Percentiles rank a stretch among this genome's conserved stretches.
Conservation (phyloP, 2,797 vertebrate genomes). For the Lepilemur septentrionalis region DNA sequence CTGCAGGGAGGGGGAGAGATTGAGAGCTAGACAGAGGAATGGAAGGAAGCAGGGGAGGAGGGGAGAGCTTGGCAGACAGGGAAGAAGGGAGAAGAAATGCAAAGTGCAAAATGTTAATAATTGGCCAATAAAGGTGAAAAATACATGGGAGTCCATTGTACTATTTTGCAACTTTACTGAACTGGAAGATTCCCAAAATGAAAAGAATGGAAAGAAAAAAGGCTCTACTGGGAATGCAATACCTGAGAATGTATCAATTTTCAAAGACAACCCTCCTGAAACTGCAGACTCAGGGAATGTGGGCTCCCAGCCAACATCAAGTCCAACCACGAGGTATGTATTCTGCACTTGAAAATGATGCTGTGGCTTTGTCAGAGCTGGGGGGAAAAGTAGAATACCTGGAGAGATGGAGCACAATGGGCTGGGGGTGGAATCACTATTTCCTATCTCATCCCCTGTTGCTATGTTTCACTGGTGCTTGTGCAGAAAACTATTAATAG, state of each 20-base stretch:
- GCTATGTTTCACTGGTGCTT: neutral
- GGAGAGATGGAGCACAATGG: neutral
- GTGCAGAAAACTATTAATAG: neutral
- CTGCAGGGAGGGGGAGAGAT: too few species aligned
- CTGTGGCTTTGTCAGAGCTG: neutral
- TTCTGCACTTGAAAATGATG: neutral
- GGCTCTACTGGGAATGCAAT: neutral
- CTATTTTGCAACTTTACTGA: neutral
- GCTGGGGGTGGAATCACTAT: fast-evolving
- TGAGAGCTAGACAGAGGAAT: neutral
- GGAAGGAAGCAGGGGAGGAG: neutral
- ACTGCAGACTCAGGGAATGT: neutral
- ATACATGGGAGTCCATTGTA: too few species aligned
- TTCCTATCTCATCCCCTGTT: neutral
- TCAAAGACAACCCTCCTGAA: neutral
- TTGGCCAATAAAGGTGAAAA: neutral
- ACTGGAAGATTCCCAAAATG: neutral
- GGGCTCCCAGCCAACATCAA: neutral
- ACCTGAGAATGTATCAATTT: neutral
- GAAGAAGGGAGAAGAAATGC: neutral
- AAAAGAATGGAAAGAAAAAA: neutral
- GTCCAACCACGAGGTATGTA: neutral
- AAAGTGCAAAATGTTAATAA: neutral
- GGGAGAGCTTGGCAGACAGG: neutral
- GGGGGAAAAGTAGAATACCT: neutral